A percentile compares a stretch with the other conserved stretches of the same genome.
Conservation (phyloP, 2,113 vertebrate species). For the Pica pica region DNA sequence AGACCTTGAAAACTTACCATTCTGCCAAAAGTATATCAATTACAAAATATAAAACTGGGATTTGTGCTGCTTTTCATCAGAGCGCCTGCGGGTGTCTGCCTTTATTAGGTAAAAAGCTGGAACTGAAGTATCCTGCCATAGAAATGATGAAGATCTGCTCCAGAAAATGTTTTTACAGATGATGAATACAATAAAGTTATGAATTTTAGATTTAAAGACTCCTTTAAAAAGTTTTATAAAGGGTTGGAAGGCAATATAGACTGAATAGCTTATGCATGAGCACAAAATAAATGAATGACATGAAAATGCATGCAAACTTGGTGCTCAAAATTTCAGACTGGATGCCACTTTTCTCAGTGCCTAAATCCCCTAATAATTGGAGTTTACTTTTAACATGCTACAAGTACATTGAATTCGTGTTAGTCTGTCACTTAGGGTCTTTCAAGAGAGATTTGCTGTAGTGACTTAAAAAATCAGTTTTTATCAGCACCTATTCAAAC, state of each 20-base stretch:
- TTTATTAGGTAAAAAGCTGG: background rate
- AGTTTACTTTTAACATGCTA: background rate
- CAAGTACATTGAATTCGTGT: background rate
- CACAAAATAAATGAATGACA: background rate
- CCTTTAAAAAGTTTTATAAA: background rate
- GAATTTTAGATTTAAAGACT: background rate
- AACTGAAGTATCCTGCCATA: background rate
- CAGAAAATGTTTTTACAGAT: background rate
- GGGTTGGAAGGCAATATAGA: background rate
- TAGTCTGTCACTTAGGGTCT: background rate
- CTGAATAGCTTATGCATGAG: background rate
- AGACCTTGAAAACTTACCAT: background rate
- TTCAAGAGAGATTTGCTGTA: background rate
- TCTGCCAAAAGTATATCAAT: background rate
- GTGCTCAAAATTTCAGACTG: background rate
- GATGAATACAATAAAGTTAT: background rate
- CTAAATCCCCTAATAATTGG: background rate
- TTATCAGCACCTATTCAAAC: background rate
- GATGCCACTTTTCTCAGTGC: background rate
- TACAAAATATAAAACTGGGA: background rate
- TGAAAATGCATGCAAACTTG: background rate
- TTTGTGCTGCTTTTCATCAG: background rate
- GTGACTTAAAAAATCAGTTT: background rate
- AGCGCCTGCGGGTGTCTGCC: rapidly evolving
- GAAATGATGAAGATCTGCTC: background rate